Percentiles rank a stretch among this genome's conserved stretches.
Evolutionary conservation across 2,797 vertebrate genomes (phyloP).

Genomic region (Gymnopithys bicolor): DNA sequence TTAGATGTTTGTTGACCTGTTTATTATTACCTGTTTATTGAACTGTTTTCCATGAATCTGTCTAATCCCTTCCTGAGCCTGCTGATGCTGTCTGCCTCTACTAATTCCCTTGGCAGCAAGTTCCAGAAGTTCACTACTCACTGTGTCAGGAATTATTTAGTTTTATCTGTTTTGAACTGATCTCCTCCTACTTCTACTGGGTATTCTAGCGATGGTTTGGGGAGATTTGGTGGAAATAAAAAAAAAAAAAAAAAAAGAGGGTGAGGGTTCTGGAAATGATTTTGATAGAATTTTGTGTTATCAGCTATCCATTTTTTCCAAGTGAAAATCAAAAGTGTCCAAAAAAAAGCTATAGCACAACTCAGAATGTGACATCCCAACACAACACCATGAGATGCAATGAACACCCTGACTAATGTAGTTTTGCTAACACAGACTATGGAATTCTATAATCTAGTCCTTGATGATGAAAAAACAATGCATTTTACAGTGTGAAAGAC

Average conservation of each 20-base stretch:
- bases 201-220: neutral
- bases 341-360: neutral
- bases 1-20: constrained; percentile 50
- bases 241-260: neutral
- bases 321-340: neutral
- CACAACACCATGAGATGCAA: neutral
- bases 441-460: neutral
- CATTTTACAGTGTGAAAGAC: neutral
- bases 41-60: constrained; percentile 58
- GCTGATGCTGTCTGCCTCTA: constrained; percentile 34
- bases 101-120: constrained; percentile 24
- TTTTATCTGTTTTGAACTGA: neutral
- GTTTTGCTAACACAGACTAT: neutral
- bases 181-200: neutral
- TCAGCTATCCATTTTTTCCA: neutral
- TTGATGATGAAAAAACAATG: neutral
- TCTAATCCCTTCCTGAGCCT: constrained; percentile 37
- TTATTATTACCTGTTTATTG: constrained; percentile 62
- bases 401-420: neutral
- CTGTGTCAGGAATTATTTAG: neutral
- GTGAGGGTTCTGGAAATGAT: neutral
- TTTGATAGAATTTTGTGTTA: neutral
- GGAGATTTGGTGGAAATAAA: neutral
- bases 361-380: neutral
- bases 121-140: constrained; percentile 37